Base-by-base conservation (phyloP, 2,113 vertebrate genomes). In the Tapirus terrestris region DNA sequence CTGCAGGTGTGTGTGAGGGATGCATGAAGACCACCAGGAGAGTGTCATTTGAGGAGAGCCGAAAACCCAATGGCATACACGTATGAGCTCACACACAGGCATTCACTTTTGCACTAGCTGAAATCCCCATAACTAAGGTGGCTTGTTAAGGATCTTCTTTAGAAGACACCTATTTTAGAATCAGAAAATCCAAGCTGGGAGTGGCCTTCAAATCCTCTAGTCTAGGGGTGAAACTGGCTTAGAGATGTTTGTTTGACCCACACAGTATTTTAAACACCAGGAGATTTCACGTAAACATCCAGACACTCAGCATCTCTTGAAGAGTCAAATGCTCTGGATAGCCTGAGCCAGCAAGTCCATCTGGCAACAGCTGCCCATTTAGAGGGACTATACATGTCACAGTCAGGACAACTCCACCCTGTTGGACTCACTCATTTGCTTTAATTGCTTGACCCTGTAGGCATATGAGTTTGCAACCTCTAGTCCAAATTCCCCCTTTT, bases 131-230 rank as follows among this genome's bases (percentile, higher is more conserved):
- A 67, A 82, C n/a, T 86, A 83, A 86, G 8, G 43, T 73, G 27
- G 87, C 75, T 58, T 67, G 39, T 95, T 80, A 29, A 82, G 33
- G 60, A 31, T 79, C 63, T 79, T 89, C 70, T 84, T 75, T 67
- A 92, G 77, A 95, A 95, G 80, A 79, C 27, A 33, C 14, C 6
- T 65, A 51, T 83, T 89, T 95, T 82, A 70, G 56, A 75, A 68
- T 67, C 13, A 81, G 70, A 53, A 93, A 76, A 75, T 80, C 75
- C 43, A 75, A 48, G 53, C 7, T 80, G 9, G 7, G 51, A 36
- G 8, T 5, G 36, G 45, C 8, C 31, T 72, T 56, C n/a, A 25
- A 53, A 90, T 86, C 39, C 33, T 95, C 53, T 75, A 45, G 5
- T 81, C 68, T 45, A 29, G 23, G 13, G 16, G 2, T 61, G 63